Conservation (phyloP, 2,888 invertebrate genomes). For the Hypolimnas misippus region DNA sequence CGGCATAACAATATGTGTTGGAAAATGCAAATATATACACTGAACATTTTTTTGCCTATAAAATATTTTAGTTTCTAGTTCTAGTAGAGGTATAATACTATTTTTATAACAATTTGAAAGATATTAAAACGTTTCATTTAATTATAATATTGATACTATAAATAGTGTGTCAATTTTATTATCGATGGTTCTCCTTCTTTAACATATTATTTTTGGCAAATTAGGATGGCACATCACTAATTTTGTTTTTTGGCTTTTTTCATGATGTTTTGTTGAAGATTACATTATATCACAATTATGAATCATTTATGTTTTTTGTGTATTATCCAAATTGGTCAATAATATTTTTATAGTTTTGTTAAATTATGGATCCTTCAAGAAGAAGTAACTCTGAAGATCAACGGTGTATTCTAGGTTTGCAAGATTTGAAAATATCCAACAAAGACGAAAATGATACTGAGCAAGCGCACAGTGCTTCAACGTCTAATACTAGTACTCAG, state of each 20-base stretch:
- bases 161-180: slow-evolving; percentile 8
- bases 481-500: slow-evolving; percentile 64
- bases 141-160: too few species aligned
- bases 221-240: slow-evolving; percentile 37
- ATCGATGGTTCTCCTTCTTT: background rate
- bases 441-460: slow-evolving; percentile 79
- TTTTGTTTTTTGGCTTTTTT: slow-evolving; percentile 43
- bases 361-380: slow-evolving; percentile 71
- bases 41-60: too few species aligned
- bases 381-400: slow-evolving; percentile 74
- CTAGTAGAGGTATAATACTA: too few species aligned
- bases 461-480: slow-evolving; percentile 76
- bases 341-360: slow-evolving; percentile 32
- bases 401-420: slow-evolving; percentile 76
- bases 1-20: too few species aligned
- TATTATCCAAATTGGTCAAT: slow-evolving; percentile 32
- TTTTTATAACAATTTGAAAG: too few species aligned
- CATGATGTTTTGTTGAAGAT: slow-evolving; percentile 49
- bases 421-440: slow-evolving; percentile 81
- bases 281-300: slow-evolving; percentile 49
- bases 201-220: slow-evolving; percentile 9
- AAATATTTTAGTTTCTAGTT: too few species aligned
- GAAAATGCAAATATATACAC: too few species aligned
- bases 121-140: too few species aligned
- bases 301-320: slow-evolving; percentile 49